phyloP scores from a whole-genome alignment of 1,140 invertebrate species.

The Aleiodes sp. region DNA sequence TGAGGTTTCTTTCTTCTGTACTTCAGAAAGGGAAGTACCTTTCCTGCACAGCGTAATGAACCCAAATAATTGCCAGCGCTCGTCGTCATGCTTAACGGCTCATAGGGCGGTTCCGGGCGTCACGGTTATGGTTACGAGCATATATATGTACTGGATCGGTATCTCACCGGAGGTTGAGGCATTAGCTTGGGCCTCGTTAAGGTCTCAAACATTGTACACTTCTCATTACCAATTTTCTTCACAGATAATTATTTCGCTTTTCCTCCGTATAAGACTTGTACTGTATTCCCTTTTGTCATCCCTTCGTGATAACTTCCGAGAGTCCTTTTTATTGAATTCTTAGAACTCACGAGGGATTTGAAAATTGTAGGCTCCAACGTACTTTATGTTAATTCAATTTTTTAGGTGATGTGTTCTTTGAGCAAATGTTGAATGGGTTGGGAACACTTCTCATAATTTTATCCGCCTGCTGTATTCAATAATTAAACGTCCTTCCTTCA shows the following conservation, averaged over 20 bases:
- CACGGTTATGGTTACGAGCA: constrained; percentile 32
- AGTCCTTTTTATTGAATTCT: too few relatives aligned
- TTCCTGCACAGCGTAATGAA: constrained; percentile 59
- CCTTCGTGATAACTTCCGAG: too few relatives aligned
- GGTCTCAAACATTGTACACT: not conserved
- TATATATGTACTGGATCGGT: constrained; percentile 2
- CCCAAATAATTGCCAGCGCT: constrained; percentile 60
- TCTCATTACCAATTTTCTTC: constrained; percentile 8
- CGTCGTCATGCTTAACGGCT: constrained; percentile 47
- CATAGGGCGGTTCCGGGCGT: constrained; percentile 43
- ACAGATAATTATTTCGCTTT: constrained; percentile 9
- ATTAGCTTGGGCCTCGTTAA: not conserved
- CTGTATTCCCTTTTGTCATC: not conserved
- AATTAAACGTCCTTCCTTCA: too few relatives aligned
- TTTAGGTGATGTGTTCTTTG: too few relatives aligned
- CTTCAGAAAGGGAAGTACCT: constrained; percentile 49
- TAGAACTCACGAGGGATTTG: too few relatives aligned
- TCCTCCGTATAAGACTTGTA: not conserved
- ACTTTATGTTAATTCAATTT: too few relatives aligned
- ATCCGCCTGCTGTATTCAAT: too few relatives aligned
- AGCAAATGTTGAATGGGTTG: too few relatives aligned
- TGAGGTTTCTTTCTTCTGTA: not conserved
- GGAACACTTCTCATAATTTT: too few relatives aligned
- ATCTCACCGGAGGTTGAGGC: constrained; percentile 17
- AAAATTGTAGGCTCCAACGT: too few relatives aligned